Base-by-base conservation (phyloP, 2,888 invertebrate species). In the Anodontia alba region DNA sequence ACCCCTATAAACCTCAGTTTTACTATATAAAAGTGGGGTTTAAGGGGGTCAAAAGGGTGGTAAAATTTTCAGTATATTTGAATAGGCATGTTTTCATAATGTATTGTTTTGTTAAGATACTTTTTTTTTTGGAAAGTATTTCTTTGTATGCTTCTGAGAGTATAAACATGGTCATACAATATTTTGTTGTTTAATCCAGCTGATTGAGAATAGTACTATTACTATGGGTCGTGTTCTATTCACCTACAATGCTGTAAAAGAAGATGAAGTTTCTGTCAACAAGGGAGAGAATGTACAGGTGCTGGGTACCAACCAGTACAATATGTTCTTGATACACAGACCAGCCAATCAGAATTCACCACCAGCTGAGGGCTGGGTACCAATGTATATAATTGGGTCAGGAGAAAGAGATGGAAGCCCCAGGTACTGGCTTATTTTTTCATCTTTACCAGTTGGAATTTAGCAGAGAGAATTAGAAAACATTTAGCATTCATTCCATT, bases 211-310 rank as follows among this genome's bases (percentile, higher is more conserved):
- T 23, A 81, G 81, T 20, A 74, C 75, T 2, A 72, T 86, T 15
- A 70, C 83, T 17, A 66, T 88, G 17, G 91, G 93, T 10, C 92
- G 91, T 66, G 94, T 94, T 3, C 73, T 94, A 36, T 90, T 89
- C 43, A 94, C 94, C 77, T 95, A 95, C 87, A 91, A 90, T 78
- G 94, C 95, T 0, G 90, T 94, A n/a, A 93, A 92, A 67, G 93
- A 94, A 73, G 95, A 95, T 76, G 95, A 95, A 87, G 92, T 95
- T 49, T 92, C 93, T 0, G 94, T 95, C 23, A 87, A 82, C 71
- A 93, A 93, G 73, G 95, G 95, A 12, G 95, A 95, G 62, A 88
- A 86, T 20, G 94, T 95, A 3, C 94, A 94, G 84, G 92, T 95
- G 67, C 83, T 95, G 36, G 91, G 92, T 46, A 90, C 93, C 71